These are phyloP conservation scores for Callithrix jacchus DNA, from an alignment of 2,113 vertebrate species.

Conservation along the genomic window DNA sequence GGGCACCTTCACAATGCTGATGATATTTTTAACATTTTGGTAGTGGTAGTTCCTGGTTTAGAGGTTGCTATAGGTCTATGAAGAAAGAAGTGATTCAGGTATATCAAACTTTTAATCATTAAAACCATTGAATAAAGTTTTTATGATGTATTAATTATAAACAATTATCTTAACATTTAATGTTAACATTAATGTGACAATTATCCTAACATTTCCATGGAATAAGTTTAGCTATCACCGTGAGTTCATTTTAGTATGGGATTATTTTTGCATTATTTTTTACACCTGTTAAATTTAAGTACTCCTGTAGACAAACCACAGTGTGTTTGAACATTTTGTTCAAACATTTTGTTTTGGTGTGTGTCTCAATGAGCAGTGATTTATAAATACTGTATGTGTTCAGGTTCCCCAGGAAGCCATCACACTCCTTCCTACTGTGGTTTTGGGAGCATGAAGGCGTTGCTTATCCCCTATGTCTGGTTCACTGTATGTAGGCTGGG, in stretches of 20 bases:
- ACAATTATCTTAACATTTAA: neutral
- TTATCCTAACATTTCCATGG: neutral
- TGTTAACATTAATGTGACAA: too few species aligned
- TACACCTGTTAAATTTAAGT: constrained; percentile 30
- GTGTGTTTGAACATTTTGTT: too few species aligned
- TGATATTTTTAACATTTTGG: constrained; percentile 26
- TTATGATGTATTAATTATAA: constrained; percentile 1
- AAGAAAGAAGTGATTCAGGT: constrained; percentile 27
- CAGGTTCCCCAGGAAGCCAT: constrained; percentile 22
- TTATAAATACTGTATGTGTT: neutral
- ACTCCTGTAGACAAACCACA: neutral
- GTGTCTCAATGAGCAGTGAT: neutral
- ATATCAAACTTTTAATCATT: constrained; percentile 32
- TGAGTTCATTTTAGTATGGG: neutral
- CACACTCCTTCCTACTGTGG: neutral
- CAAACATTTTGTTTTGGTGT: neutral
- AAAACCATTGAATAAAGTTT: constrained; percentile 28
- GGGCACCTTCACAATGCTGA: neutral
- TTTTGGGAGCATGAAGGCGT: constrained; percentile 17
- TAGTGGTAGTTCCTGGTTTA: constrained; percentile 13
- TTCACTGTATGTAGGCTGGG: constrained; percentile 37
- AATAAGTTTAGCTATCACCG: neutral
- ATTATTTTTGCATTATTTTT: constrained; percentile 35
- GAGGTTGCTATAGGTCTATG: neutral
- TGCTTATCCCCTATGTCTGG: constrained; percentile 12